A percentile compares a stretch with the other conserved stretches of the same genome.
phyloP scores from a whole-genome alignment of 2,113 vertebrate genomes.

The Theristicus caerulescens region DNA sequence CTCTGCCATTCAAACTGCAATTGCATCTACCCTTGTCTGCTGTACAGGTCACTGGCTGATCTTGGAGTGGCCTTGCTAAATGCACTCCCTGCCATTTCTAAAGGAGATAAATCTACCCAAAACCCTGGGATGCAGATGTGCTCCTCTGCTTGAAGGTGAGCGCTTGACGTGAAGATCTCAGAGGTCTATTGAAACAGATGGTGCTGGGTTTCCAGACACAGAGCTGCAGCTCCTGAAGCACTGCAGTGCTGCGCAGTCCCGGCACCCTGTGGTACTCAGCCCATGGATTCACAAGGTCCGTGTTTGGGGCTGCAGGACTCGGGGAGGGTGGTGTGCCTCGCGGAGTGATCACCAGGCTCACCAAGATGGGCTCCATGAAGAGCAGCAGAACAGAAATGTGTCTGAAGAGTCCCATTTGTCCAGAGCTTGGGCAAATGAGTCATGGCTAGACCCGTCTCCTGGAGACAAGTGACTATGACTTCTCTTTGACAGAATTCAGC shows the following conservation, averaged over 20 bases:
- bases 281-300: accelerated
- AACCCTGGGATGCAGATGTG: neutral
- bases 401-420: neutral
- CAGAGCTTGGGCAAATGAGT: neutral
- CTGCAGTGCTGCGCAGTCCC: accelerated
- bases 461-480: neutral
- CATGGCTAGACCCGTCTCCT: neutral
- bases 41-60: neutral
- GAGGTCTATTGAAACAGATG: neutral
- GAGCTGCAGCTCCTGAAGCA: neutral
- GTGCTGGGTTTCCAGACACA: neutral
- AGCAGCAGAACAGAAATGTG: neutral
- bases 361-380: neutral
- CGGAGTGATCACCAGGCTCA: neutral
- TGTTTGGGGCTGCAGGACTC: neutral
- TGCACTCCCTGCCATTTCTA: neutral
- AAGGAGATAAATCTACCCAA: neutral
- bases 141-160: neutral
- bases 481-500: neutral
- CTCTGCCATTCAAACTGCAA: accelerated
- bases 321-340: neutral
- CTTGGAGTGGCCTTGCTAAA: neutral
- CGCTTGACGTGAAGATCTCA: neutral
- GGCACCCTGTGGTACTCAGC: accelerated
- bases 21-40: accelerated